These are phyloP conservation scores for Herpetotheres cachinnans DNA, from an alignment of 2,113 vertebrate species.

Conservation along the genomic window DNA sequence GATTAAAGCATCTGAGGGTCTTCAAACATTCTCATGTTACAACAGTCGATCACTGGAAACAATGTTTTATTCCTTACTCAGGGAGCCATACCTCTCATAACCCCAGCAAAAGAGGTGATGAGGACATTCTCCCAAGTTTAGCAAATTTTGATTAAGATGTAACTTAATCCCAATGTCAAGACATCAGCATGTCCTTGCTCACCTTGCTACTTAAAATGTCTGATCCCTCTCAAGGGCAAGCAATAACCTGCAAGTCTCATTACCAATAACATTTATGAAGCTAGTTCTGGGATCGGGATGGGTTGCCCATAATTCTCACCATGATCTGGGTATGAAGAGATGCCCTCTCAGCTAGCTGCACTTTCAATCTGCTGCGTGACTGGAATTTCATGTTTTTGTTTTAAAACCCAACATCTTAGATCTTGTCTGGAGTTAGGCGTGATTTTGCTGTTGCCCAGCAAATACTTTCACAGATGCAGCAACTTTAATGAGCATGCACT, in stretches of 20 bases:
- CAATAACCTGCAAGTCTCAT: neutral
- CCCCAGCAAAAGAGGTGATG: neutral
- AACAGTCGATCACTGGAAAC: neutral
- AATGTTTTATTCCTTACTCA: neutral
- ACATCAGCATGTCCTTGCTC: neutral
- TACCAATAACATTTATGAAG: neutral
- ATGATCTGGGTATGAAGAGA: neutral
- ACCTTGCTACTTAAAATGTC: neutral
- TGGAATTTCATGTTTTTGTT: neutral
- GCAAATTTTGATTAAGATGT: neutral
- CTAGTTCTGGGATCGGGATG: neutral
- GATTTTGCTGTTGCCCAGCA: neutral
- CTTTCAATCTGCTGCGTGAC: neutral
- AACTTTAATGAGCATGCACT: neutral
- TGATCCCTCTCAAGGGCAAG: neutral
- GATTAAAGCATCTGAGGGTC: neutral
- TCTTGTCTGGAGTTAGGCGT: neutral
- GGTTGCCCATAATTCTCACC: neutral
- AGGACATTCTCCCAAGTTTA: neutral
- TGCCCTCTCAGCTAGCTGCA: neutral
- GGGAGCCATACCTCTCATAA: neutral
- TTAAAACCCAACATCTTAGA: neutral
- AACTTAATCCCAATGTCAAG: neutral
- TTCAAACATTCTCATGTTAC: neutral
- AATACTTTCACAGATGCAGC: neutral